phyloP scores from a whole-genome alignment of 2,113 vertebrate species.

The Pollimyrus isidori region DNA sequence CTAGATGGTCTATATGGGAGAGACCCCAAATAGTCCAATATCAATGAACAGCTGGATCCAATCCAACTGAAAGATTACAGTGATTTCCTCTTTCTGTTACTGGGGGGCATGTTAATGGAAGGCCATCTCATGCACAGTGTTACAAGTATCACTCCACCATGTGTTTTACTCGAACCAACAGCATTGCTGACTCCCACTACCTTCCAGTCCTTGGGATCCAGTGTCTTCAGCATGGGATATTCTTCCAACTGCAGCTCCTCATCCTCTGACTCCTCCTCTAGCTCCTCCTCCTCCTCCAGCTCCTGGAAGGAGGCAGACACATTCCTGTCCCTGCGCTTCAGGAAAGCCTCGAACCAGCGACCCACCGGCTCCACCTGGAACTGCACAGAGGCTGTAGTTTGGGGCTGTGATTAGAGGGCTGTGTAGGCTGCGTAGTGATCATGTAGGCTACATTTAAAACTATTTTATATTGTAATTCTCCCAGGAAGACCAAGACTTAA shows the following conservation, averaged over 20 bases:
- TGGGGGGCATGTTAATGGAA: neutral
- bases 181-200: constrained; percentile 42
- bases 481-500: neutral
- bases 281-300: constrained; percentile 88
- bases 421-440: neutral
- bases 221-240: constrained; percentile 85
- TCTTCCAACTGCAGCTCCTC: constrained; percentile 91
- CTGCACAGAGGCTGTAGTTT: constrained; percentile 71
- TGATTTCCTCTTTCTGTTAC: neutral
- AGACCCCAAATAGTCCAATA: neutral
- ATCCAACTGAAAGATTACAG: neutral
- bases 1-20: neutral
- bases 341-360: constrained; percentile 93
- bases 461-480: neutral
- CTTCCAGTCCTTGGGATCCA: constrained; percentile 99
- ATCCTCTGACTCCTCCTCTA: constrained; percentile 88
- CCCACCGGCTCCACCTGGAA: constrained; percentile 92
- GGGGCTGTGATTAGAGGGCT: constrained; percentile 38
- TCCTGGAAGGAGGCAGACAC: constrained; percentile 93
- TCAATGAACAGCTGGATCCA: neutral
- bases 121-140: neutral
- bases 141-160: neutral
- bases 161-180: neutral
- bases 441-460: neutral
- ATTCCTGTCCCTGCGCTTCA: constrained; percentile 86